Evolutionary conservation across 2,797 vertebrate species (phyloP).

Genomic region (Tenualosa ilisha): DNA sequence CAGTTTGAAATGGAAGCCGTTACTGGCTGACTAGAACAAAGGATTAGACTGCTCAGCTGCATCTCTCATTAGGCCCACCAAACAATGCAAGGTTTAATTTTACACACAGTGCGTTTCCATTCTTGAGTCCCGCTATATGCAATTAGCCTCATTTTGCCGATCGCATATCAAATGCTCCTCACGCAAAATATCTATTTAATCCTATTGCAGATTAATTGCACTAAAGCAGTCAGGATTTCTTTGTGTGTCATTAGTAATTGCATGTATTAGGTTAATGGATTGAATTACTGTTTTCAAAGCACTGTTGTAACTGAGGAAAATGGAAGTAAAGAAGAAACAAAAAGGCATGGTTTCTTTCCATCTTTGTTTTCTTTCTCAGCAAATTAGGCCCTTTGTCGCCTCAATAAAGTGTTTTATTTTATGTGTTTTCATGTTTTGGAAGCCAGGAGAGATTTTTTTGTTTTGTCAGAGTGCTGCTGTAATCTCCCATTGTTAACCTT

Average conservation of each 20-base stretch:
- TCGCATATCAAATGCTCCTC: background rate
- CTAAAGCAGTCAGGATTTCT: background rate
- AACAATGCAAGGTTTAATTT: background rate
- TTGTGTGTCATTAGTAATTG: slow-evolving; percentile 1
- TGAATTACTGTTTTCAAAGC: slow-evolving; percentile 35
- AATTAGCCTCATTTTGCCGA: background rate
- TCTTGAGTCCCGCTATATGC: background rate
- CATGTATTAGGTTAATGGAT: slow-evolving; percentile 40
- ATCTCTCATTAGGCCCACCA: background rate
- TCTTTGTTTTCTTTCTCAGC: background rate
- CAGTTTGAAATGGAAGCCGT: background rate
- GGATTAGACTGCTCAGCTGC: background rate
- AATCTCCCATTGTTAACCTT: background rate
- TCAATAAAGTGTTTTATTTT: background rate
- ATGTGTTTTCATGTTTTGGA: background rate
- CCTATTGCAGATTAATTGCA: background rate
- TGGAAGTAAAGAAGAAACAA: background rate
- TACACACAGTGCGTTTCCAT: background rate
- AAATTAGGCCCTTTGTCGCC: background rate
- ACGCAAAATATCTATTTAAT: background rate
- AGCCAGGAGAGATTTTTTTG: background rate
- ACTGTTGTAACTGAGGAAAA: slow-evolving; percentile 30
- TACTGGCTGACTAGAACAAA: background rate
- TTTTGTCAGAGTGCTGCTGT: background rate
- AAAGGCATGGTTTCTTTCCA: background rate